Percentiles rank a stretch among this genome's conserved stretches.
These are phyloP conservation scores for Porphyrio hochstetteri DNA, from an alignment of 2,113 vertebrate species.

Conservation along the genomic window DNA sequence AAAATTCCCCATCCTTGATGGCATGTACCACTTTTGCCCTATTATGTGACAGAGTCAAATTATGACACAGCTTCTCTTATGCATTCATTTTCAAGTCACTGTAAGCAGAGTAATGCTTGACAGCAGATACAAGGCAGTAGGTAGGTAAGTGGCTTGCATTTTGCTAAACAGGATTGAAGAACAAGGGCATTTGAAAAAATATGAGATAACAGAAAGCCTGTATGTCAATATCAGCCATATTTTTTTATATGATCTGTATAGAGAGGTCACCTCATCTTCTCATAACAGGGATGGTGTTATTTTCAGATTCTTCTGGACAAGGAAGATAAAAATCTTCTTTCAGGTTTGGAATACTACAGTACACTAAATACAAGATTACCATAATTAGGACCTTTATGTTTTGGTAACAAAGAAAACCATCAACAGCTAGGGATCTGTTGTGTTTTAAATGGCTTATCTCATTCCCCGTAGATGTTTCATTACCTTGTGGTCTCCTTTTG, in stretches of 20 bases:
- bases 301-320: not conserved
- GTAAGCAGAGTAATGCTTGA: not conserved
- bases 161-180: not conserved
- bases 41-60: slow-evolving; percentile 11
- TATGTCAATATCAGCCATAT: not conserved
- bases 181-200: not conserved
- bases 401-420: not conserved
- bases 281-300: not conserved
- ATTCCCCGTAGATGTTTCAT: not conserved
- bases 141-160: not conserved
- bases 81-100: slow-evolving; percentile 17
- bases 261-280: not conserved
- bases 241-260: not conserved
- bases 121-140: not conserved
- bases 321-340: not conserved
- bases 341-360: not conserved
- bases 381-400: not conserved
- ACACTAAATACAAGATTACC: not conserved
- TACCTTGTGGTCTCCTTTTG: not conserved
- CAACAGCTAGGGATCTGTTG: not conserved
- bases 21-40: slow-evolving; percentile 4
- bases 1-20: slow-evolving; percentile 7
- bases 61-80: slow-evolving; percentile 22
- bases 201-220: not conserved
- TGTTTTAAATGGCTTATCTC: not conserved